Evolutionary conservation across 2,888 invertebrate species (phyloP).

Genomic region (Pyrocoelia pectoralis): DNA sequence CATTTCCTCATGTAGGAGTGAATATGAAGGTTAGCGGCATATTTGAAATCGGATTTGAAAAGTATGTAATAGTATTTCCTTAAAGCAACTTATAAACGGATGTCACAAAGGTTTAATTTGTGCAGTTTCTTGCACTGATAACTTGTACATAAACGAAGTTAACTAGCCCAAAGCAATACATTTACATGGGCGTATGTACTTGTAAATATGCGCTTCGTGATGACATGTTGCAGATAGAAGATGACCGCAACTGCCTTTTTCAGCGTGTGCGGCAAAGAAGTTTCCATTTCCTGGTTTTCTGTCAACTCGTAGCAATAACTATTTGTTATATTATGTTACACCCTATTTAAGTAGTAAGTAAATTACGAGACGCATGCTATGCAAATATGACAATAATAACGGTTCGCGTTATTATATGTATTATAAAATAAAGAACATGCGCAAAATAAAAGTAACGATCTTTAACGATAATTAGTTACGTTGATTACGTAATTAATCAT

Average conservation of each 20-base stretch:
- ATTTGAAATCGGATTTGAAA: too few relatives aligned
- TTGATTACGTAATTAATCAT: background rate
- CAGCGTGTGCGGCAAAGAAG: slow-evolving; percentile 17
- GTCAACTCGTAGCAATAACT: slow-evolving; percentile 21
- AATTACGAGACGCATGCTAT: background rate
- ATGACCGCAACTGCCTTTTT: slow-evolving; percentile 26
- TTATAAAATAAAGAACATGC: background rate
- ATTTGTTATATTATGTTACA: slow-evolving; percentile 21
- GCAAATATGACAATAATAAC: background rate
- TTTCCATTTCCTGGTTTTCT: slow-evolving; percentile 27
- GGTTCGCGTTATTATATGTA: background rate
- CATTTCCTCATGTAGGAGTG: too few relatives aligned
- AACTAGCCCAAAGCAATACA: slow-evolving; percentile 18
- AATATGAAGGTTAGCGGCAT: too few relatives aligned
- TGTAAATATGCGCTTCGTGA: slow-evolving; percentile 26
- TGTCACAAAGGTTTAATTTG: background rate
- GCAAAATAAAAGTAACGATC: background rate
- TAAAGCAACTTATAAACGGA: background rate
- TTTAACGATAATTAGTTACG: background rate
- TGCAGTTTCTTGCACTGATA: slow-evolving; percentile 11
- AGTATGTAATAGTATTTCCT: too few relatives aligned
- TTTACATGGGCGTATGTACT: slow-evolving; percentile 25
- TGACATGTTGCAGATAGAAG: slow-evolving; percentile 29
- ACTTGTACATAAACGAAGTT: slow-evolving; percentile 20
- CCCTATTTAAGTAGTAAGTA: slow-evolving; percentile 10